phyloP scores from a whole-genome alignment of 2,888 invertebrate genomes.

The Drosophila buzzatii region DNA sequence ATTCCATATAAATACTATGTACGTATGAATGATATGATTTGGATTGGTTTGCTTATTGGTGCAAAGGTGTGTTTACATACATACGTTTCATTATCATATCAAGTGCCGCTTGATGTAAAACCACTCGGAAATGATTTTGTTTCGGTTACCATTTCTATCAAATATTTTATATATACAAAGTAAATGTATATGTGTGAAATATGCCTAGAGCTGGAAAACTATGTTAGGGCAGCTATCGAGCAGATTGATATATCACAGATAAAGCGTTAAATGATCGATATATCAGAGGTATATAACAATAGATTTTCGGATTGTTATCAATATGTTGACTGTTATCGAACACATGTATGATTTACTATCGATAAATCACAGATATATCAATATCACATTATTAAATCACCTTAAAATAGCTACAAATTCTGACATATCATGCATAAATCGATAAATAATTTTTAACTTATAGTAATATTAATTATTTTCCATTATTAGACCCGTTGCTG shows the following conservation, averaged over 20 bases:
- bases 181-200: slow-evolving; percentile 23
- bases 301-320: not conserved
- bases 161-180: slow-evolving; percentile 33
- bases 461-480: not conserved
- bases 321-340: not conserved
- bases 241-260: not conserved
- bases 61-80: slow-evolving; percentile 47
- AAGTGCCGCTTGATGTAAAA: slow-evolving; percentile 33
- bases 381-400: not conserved
- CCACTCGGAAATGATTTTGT: slow-evolving; percentile 39
- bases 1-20: slow-evolving; percentile 35
- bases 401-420: not conserved
- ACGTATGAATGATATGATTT: slow-evolving; percentile 37
- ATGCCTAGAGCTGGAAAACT: slow-evolving; percentile 41
- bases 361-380: not conserved
- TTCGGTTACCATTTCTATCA: slow-evolving; percentile 15
- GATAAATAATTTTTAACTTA: not conserved
- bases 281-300: not conserved
- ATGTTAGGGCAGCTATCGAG: not conserved
- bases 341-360: not conserved
- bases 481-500: not conserved
- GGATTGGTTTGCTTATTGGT: slow-evolving; percentile 22
- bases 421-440: slow-evolving; percentile 5
- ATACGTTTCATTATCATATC: slow-evolving; percentile 47
- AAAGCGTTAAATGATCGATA: not conserved